Evolutionary conservation across 2,113 vertebrate genomes (phyloP).

Genomic region (Tautogolabrus adspersus): DNA sequence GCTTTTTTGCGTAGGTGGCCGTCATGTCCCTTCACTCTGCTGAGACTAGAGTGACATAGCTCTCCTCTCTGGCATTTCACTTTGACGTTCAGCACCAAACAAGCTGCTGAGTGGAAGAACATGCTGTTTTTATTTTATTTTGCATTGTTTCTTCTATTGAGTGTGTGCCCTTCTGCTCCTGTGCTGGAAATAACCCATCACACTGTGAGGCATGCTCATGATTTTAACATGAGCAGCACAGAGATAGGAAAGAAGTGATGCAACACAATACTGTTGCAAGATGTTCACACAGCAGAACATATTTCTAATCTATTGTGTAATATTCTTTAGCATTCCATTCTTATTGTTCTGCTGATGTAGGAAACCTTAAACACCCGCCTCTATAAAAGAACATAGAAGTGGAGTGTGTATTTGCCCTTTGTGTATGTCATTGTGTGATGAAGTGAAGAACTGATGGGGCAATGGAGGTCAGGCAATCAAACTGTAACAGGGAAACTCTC

Average conservation of each 20-base stretch:
- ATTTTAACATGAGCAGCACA: constrained; percentile 42
- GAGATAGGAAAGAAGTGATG: neutral
- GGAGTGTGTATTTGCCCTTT: constrained; percentile 2
- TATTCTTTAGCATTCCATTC: neutral
- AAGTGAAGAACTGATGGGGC: neutral
- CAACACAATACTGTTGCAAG: neutral
- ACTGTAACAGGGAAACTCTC: constrained; percentile 8
- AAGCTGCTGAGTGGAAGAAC: constrained; percentile 42
- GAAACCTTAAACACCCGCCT: neutral
- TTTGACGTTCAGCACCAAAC: constrained; percentile 45
- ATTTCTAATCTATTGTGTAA: neutral
- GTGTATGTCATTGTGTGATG: constrained; percentile 24
- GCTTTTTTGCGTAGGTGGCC: constrained; percentile 11
- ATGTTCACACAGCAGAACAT: neutral
- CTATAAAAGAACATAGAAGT: neutral
- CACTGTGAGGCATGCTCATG: constrained; percentile 19
- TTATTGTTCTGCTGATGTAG: neutral
- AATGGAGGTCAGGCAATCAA: constrained; percentile 42
- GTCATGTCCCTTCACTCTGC: constrained; percentile 45
- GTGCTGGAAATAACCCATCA: constrained; percentile 51
- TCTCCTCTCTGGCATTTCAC: constrained; percentile 49
- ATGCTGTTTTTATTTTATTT: constrained; percentile 2
- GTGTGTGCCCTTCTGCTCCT: constrained; percentile 44
- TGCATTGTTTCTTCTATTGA: neutral
- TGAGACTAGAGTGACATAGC: constrained; percentile 43